A percentile compares a stretch with the other conserved stretches of the same genome.
These are phyloP conservation scores for Procambarus clarkii DNA, from an alignment of 1,140 invertebrate genomes.

Conservation along the genomic window DNA sequence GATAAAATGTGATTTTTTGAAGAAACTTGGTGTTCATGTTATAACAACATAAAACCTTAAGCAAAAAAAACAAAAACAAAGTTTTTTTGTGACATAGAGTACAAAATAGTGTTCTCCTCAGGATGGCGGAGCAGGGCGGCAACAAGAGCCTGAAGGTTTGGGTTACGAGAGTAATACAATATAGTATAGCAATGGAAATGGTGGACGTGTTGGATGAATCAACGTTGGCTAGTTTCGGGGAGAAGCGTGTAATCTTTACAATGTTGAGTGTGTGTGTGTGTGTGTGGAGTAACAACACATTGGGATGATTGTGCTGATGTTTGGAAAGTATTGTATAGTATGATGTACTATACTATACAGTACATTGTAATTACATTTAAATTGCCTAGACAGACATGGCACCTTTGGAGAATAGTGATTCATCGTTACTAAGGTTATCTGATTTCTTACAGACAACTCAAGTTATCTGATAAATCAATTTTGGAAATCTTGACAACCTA, in stretches of 20 bases:
- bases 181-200: neutral
- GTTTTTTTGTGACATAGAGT: conserved; percentile 11
- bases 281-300: neutral
- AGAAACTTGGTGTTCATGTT: neutral
- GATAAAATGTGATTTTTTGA: neutral
- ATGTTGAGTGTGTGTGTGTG: neutral
- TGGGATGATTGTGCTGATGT: neutral
- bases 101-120: conserved; percentile 24
- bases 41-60: neutral
- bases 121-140: neutral
- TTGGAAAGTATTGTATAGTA: neutral
- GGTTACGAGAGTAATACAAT: neutral
- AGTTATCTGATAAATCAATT: too few species aligned
- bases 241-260: conserved; percentile 11
- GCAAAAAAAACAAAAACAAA: neutral
- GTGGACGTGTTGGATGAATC: neutral
- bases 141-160: too few species aligned
- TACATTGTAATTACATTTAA: too few species aligned
- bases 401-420: too few species aligned
- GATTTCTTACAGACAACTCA: too few species aligned
- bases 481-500: too few species aligned
- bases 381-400: too few species aligned
- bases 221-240: neutral
- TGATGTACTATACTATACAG: too few species aligned
- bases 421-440: too few species aligned